These are phyloP conservation scores for Drosophila prostipennis DNA, from an alignment of 2,888 invertebrate species.

Conservation along the genomic window DNA sequence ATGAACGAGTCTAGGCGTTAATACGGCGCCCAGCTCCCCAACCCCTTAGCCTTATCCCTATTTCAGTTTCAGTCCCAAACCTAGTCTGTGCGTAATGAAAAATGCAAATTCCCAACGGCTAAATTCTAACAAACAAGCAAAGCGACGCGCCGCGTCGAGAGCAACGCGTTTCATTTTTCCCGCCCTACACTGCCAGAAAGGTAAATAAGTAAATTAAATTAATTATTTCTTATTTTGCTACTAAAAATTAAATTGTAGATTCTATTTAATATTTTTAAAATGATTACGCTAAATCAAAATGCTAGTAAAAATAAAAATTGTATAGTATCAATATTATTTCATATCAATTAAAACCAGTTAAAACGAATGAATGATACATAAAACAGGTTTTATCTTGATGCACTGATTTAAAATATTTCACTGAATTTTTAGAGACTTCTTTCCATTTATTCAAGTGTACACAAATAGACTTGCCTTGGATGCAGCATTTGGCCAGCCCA, in stretches of 20 bases:
- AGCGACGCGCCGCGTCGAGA: slow-evolving; percentile 69
- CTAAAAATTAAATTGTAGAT: no score
- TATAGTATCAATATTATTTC: no score
- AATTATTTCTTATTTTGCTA: no score
- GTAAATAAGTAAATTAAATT: neutral
- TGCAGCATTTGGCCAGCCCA: slow-evolving; percentile 21
- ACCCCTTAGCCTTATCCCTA: slow-evolving; percentile 14
- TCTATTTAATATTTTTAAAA: no score
- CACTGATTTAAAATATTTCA: no score
- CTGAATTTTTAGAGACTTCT: no score
- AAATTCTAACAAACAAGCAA: slow-evolving; percentile 82
- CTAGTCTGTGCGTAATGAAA: slow-evolving; percentile 77
- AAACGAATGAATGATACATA: no score
- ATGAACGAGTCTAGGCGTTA: slow-evolving; percentile 77
- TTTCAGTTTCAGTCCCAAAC: neutral
- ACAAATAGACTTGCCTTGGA: slow-evolving; percentile 44
- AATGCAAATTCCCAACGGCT: slow-evolving; percentile 83
- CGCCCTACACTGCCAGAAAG: slow-evolving; percentile 14
- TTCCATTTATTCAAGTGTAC: slow-evolving; percentile 9
- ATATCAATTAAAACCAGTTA: no score
- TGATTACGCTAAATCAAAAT: no score
- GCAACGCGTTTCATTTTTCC: slow-evolving; percentile 35
- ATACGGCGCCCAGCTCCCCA: slow-evolving; percentile 65
- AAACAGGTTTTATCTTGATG: no score
- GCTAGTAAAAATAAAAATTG: no score